Evolutionary conservation across 2,797 vertebrate genomes (phyloP).

Genomic region (Petrocephalus schoutedeni): DNA sequence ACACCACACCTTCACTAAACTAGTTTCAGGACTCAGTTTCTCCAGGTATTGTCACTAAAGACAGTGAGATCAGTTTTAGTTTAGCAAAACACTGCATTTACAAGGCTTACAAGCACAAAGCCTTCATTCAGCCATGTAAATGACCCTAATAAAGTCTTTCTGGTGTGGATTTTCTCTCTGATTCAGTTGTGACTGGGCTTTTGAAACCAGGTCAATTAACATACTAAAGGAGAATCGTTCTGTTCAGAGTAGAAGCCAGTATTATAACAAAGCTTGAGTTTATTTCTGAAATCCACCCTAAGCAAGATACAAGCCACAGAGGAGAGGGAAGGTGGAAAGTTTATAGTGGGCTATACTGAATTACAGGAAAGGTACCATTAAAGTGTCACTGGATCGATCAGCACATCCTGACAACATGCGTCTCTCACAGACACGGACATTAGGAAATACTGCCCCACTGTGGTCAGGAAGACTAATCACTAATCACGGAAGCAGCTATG

Average conservation of each 20-base stretch:
- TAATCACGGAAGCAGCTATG: background rate
- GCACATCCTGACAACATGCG: background rate
- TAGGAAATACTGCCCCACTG: background rate
- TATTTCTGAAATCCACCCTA: background rate
- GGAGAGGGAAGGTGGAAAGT: background rate
- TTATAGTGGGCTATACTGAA: background rate
- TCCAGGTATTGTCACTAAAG: background rate
- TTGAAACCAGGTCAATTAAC: constrained; percentile 6
- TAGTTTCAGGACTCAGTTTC: background rate
- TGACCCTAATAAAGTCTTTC: constrained; percentile 2
- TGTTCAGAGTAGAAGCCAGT: background rate
- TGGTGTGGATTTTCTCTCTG: background rate
- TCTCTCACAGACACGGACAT: background rate
- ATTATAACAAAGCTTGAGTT: background rate
- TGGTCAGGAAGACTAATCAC: background rate
- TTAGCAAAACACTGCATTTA: background rate
- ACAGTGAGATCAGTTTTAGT: background rate
- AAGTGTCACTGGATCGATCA: background rate
- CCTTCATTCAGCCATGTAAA: background rate
- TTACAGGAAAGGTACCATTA: background rate
- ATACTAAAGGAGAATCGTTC: background rate
- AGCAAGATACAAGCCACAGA: background rate
- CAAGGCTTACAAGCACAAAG: background rate
- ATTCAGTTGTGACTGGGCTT: background rate
- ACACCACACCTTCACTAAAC: background rate